Base-by-base conservation (phyloP, 2,888 invertebrate species). In the Dendrolimus pini region DNA sequence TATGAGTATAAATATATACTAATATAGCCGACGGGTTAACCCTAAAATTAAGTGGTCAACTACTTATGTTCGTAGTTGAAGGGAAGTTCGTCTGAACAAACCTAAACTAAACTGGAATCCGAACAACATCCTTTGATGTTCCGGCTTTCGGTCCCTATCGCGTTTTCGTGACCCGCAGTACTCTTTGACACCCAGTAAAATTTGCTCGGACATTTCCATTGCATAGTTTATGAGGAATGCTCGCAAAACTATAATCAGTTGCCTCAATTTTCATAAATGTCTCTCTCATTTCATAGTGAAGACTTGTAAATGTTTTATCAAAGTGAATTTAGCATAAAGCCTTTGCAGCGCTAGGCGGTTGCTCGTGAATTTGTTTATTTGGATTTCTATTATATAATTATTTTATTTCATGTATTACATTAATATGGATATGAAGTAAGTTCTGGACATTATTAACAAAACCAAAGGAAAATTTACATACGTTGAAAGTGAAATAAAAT, bases 111-210 rank as follows among this genome's bases (percentile, higher is more conserved):
- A 70, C 69, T 66, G 63, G 64, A 62, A 67, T 68, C 65, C 62
- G 59, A 61, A 69, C 65, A 65, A 66, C 66, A 68, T 68, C 74
- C 77, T 79, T 79, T 78, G 79, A 80, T 72, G 72, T 71, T 65
- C 65, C 65, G 64, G 63, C 64, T 64, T 65, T 60, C 62, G 62
- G 63, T 68, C 60, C 67, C 67, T 69, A 69, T 70, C 67, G 61
- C 65, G 60, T 62, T 63, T 66, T 62, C 62, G 59, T 59, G 58
- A 61, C 59, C 62, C 64, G 62, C 62, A 61, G 47, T 67, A 65
- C 66, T 65, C 68, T 65, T 66, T 68, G 65, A 61, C 58, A 47
- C 47, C 47, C 47, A 58, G 41, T 56, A 56, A 61, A 62, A 65
- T 68, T 66, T 68, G 64, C 65, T 61, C 60, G 68, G 66, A 72